Percentiles rank a stretch among this genome's conserved stretches.
Conservation (phyloP, 2,888 invertebrate genomes). For the Drosophila lacicola region DNA sequence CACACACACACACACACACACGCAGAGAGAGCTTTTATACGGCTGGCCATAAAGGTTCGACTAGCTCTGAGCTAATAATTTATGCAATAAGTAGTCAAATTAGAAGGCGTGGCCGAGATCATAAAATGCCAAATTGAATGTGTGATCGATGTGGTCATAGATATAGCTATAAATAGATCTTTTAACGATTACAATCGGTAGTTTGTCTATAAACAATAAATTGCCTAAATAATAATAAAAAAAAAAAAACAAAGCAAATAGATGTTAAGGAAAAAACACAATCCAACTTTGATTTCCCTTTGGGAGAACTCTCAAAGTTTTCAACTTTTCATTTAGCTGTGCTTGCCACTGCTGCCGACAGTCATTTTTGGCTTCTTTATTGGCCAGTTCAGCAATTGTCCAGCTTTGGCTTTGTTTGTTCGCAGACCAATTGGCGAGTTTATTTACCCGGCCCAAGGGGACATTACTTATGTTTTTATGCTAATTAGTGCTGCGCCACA, state of each 20-base stretch:
- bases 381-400: constrained; percentile 12
- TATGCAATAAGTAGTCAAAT: constrained; percentile 35
- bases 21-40: constrained; percentile 23
- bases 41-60: constrained; percentile 40
- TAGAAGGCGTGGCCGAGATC: constrained; percentile 39
- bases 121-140: constrained; percentile 41
- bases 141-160: constrained; percentile 20
- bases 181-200: constrained; percentile 6
- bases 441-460: constrained; percentile 30
- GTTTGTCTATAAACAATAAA: background rate
- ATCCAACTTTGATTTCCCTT: background rate
- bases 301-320: constrained; percentile 22
- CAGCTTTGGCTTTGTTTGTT: constrained; percentile 24
- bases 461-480: constrained; percentile 49
- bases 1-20: constrained; percentile 1
- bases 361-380: background rate
- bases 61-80: constrained; percentile 34
- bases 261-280: background rate
- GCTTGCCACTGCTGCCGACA: background rate
- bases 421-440: constrained; percentile 28
- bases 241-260: background rate
- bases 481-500: constrained; percentile 49
- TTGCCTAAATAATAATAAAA: constrained; percentile 8
- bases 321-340: constrained; percentile 23
- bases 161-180: constrained; percentile 18